Evolutionary conservation across 2,113 vertebrate species (phyloP), one percentile per base, ranked within the genome.

Genomic region (Mesocricetus auratus): DNA sequence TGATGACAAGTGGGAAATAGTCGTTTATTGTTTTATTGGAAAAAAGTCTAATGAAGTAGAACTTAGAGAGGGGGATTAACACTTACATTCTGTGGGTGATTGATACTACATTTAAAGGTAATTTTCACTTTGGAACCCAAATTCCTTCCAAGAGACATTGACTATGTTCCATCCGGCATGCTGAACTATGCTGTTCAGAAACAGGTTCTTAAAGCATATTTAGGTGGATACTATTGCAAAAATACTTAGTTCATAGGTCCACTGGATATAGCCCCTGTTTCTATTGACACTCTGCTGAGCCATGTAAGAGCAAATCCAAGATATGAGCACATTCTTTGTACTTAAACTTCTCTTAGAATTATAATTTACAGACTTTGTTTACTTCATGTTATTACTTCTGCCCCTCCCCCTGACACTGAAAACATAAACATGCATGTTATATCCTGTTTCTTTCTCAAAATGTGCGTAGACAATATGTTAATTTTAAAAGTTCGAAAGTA

Each of bases 41-140:
- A 45, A 81, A n/a, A 78, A 22, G 29, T 3, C 17, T 36, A 12
- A 13, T 73, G 69, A 15, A 85, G 19, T 45, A 81, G 17, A 7
- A 83, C 47, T 92, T 96, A 45, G 36, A 79, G 3, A 75, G 8
- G 91, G 1, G 1, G 1, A 69, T 75, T 85, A 58, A 89, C 26
- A 29, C 39, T 88, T 71, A 78, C 1, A 74, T 45, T 94, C 53
- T 91, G 58, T 87, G 1, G n/a, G 26, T 47, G 26, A 81, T 1
- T 62, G 8, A 50, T 74, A 64, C 75, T 26, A 29, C 39, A 91
- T 83, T 82, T n/a, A 96, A 89, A 78, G 26, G 3, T 83, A 47
- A 78, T 60, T 94, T 85, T 90, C 1, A 96, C 73, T 53, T 88
- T 64, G 21, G 42, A 94, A 89, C 4, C 45, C n/a, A 86, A 77